phyloP scores from a whole-genome alignment of 2,797 vertebrate genomes.

The Hyperoplus lanceolatus region DNA sequence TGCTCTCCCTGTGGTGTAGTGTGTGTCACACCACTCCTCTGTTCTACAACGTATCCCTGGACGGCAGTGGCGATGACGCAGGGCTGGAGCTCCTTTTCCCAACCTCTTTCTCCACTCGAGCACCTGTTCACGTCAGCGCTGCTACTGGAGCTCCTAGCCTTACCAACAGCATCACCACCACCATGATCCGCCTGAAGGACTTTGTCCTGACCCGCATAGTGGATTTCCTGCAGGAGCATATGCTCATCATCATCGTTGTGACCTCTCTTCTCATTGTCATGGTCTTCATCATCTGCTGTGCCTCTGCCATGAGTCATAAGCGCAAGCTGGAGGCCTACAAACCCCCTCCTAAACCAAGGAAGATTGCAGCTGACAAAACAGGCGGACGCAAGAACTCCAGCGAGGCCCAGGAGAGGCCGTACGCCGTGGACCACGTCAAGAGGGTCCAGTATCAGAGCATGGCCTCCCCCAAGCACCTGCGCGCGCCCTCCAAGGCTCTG shows the following conservation, averaged over 20 bases:
- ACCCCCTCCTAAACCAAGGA: constrained; percentile 88
- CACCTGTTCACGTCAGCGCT: constrained; percentile 48
- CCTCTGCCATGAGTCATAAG: constrained; percentile 92
- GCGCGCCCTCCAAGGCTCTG: constrained; percentile 83
- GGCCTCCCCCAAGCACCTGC: constrained; percentile 89
- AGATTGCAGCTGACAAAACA: constrained; percentile 85
- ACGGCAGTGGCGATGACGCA: constrained; percentile 88
- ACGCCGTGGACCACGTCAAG: constrained; percentile 84
- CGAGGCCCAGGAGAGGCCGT: constrained; percentile 86
- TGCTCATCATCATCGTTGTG: constrained; percentile 93
- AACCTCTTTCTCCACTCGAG: constrained; percentile 72
- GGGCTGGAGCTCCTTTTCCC: constrained; percentile 87
- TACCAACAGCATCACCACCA: constrained; percentile 84
- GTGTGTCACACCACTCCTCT: constrained; percentile 71
- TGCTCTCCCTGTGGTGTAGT: constrained; percentile 75
- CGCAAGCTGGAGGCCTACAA: constrained; percentile 95
- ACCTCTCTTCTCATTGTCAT: constrained; percentile 92
- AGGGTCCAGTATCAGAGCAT: constrained; percentile 89
- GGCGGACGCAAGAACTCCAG: constrained; percentile 80
- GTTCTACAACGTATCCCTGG: constrained; percentile 80
- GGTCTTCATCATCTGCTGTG: constrained; percentile 94
- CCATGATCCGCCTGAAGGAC: constrained; percentile 88
- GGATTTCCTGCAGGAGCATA: constrained; percentile 93
- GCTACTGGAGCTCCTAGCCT: constrained; percentile 65
- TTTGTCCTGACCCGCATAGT: constrained; percentile 89